A percentile compares a stretch with the other conserved stretches of the same genome.
These are phyloP conservation scores for Mastacembelus armatus DNA, from an alignment of 2,797 vertebrate genomes.

Conservation along the genomic window DNA sequence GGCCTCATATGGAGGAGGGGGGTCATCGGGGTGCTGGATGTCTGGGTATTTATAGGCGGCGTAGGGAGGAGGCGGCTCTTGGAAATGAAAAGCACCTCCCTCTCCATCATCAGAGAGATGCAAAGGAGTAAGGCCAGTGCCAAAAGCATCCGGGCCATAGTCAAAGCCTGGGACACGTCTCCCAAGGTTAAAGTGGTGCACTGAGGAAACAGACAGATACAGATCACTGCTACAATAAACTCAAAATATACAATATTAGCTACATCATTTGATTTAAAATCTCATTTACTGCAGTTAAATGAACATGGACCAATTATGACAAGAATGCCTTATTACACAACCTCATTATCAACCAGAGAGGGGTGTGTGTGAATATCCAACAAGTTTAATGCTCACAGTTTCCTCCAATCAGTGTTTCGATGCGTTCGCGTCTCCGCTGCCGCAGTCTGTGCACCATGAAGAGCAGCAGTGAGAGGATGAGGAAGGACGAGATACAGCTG, in stretches of 20 bases:
- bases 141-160: constrained; percentile 94
- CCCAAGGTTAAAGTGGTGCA: constrained; percentile 98
- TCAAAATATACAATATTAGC: background rate
- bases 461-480: constrained; percentile 97
- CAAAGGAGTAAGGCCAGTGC: constrained; percentile 95
- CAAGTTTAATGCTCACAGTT: constrained; percentile 87
- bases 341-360: background rate
- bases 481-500: constrained; percentile 99
- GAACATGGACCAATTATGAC: background rate
- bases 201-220: constrained; percentile 66
- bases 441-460: constrained; percentile 98
- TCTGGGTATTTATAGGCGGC: constrained; percentile 98
- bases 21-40: constrained; percentile 95
- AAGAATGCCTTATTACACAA: background rate
- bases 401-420: constrained; percentile 95
- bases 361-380: background rate
- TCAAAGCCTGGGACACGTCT: constrained; percentile 96
- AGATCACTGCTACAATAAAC: background rate
- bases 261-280: background rate
- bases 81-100: constrained; percentile 97
- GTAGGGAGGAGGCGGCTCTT: constrained; percentile 96
- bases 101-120: constrained; percentile 98
- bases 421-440: constrained; percentile 94
- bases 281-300: background rate
- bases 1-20: constrained; percentile 96